phyloP scores from a whole-genome alignment of 2,888 invertebrate species.

The Amphipyra tragopoginis region DNA sequence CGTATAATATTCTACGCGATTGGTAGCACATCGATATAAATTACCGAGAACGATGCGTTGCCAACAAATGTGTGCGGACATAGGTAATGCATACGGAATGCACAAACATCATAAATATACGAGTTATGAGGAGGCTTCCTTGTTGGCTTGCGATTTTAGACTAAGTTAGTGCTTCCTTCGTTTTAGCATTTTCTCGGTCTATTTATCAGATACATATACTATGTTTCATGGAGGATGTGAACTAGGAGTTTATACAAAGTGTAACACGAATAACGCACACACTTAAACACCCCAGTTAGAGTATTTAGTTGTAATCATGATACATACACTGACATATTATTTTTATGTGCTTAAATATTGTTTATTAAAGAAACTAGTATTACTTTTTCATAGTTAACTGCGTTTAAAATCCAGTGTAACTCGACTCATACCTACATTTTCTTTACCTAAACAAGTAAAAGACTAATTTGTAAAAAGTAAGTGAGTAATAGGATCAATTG shows the following conservation, averaged over 20 bases:
- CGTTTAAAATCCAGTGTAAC: too few species aligned
- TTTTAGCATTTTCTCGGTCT: constrained; percentile 22
- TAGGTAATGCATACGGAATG: constrained; percentile 66
- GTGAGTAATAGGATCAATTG: too few species aligned
- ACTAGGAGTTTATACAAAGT: neutral
- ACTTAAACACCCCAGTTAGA: too few species aligned
- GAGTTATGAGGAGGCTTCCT: constrained; percentile 44
- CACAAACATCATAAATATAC: constrained; percentile 58
- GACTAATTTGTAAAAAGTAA: too few species aligned
- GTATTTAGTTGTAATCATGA: too few species aligned
- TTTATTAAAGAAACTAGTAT: too few species aligned
- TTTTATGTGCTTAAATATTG: too few species aligned
- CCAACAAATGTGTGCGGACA: constrained; percentile 58
- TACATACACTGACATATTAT: too few species aligned
- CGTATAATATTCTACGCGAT: constrained; percentile 54
- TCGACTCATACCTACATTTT: too few species aligned
- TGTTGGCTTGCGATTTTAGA: constrained; percentile 38
- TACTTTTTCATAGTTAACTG: too few species aligned
- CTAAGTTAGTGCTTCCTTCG: constrained; percentile 22
- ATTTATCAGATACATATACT: neutral
- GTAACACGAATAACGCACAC: too few species aligned
- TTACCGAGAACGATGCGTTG: constrained; percentile 48
- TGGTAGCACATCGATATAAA: constrained; percentile 55
- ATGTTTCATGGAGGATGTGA: neutral
- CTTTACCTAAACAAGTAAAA: too few species aligned